Evolutionary conservation across 2,888 invertebrate genomes (phyloP).

Genomic region (Synergus japonicus): DNA sequence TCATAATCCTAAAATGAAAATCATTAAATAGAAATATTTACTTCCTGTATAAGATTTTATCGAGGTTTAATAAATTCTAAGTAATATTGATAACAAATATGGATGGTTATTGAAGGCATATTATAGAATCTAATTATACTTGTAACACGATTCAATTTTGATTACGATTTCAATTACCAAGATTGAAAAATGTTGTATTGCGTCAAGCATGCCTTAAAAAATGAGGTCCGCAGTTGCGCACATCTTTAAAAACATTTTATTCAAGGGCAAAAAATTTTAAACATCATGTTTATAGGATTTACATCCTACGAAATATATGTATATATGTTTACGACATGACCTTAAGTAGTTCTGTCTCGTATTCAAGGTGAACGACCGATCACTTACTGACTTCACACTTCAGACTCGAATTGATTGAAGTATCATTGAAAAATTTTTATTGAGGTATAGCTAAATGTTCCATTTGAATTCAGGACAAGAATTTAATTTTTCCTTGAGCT

Average conservation of each 20-base stretch:
- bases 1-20: neutral
- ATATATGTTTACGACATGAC: constrained; percentile 14
- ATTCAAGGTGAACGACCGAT: constrained; percentile 35
- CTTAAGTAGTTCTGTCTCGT: constrained; percentile 13
- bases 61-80: too few relatives aligned
- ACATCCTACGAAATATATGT: neutral
- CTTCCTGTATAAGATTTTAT: neutral
- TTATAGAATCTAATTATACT: neutral
- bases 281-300: neutral
- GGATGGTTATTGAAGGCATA: neutral
- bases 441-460: constrained; percentile 19
- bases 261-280: neutral
- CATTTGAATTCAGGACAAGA: constrained; percentile 3
- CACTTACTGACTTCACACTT: constrained; percentile 27
- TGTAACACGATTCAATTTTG: neutral
- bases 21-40: neutral
- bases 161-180: neutral
- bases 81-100: neutral
- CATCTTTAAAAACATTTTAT: neutral
- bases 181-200: neutral
- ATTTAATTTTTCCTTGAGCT: neutral
- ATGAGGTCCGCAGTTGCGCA: too few relatives aligned
- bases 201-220: neutral
- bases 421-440: neutral
- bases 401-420: too few relatives aligned